Base-by-base conservation (phyloP, 1,140 invertebrate species). In the Drosophila repleta region DNA sequence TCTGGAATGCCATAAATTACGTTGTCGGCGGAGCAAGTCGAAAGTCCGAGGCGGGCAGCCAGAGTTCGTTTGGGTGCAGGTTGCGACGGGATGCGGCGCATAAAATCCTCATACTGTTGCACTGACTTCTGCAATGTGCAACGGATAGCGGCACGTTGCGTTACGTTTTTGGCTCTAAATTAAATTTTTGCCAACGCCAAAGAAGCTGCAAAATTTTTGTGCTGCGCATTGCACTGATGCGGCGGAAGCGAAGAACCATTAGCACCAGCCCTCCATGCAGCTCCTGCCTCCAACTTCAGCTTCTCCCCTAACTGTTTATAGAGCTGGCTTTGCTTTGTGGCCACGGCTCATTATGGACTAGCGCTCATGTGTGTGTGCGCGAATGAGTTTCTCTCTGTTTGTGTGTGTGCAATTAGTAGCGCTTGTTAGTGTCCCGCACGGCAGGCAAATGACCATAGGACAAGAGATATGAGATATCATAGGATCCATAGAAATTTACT, bases 111-210 rank as follows among this genome's bases (percentile, higher is more conserved):
- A n/a, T 3, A 43, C 53, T 39, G 26, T 17, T 32, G 24, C 48
- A 29, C 13, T 7, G 15, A 15, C 43, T 20, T 41, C 18, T 66
- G 69, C 76, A 63, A 73, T 69, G 68, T 80, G 81, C 81, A 77
- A 57, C 48, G 49, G 41, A 56, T 39, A 53, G 48, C 35, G 29
- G 35, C 26, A 64, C 57, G 48, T 51, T 69, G 53, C 49, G 63
- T 60, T 62, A 79, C 74, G 58, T 65, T 77, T 88, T 88, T 88
- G 83, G 83, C 83, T 88, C 84, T 89, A 88, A 88, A 88, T 88
- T 88, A 88, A 88, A 88, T 88, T 88, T 88, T 88, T 88, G 83
- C 84, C 76, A 88, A 88, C 82, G 83, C 82, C 83, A 85, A 87
- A 87, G 83, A 87, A 88, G 83, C 83, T 88, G 82, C 63, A 87